A percentile compares a stretch with the other conserved stretches of the same genome.
phyloP scores from a whole-genome alignment of 2,888 invertebrate genomes.

The Calliphora vomitoria region DNA sequence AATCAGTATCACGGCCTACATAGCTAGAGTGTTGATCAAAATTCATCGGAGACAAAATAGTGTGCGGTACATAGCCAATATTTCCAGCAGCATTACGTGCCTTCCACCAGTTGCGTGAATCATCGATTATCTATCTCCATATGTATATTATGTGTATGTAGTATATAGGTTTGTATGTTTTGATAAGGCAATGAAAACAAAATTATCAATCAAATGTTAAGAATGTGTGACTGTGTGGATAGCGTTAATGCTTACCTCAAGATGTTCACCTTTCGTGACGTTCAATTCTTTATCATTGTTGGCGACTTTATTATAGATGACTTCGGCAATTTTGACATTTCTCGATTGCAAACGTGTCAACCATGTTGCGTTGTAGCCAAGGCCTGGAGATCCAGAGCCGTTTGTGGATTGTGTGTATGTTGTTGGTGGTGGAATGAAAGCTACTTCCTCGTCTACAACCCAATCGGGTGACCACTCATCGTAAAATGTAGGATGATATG shows the following conservation, averaged over 20 bases:
- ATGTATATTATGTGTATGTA: not conserved
- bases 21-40: conserved; percentile 78
- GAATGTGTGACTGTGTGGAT: not conserved
- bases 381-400: conserved; percentile 69
- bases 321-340: conserved; percentile 92
- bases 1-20: conserved; percentile 79
- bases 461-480: conserved; percentile 98
- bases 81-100: conserved; percentile 93
- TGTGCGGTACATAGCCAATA: conserved; percentile 98
- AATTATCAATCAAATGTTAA: not conserved
- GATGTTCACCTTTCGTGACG: conserved; percentile 96
- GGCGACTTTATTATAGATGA: conserved; percentile 96
- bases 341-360: conserved; percentile 88
- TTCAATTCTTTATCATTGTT: conserved; percentile 99
- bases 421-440: conserved; percentile 82
- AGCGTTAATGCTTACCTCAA: conserved; percentile 89
- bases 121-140: conserved; percentile 92
- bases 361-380: conserved; percentile 86
- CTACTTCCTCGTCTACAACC: conserved; percentile 91
- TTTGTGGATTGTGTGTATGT: conserved; percentile 76
- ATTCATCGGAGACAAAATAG: conserved; percentile 91
- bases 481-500: conserved; percentile 98
- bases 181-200: conserved; percentile 6
- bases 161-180: not conserved
- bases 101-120: conserved; percentile 99